Conservation (phyloP, 2,113 vertebrate genomes). For the Bubalus kerabau region DNA sequence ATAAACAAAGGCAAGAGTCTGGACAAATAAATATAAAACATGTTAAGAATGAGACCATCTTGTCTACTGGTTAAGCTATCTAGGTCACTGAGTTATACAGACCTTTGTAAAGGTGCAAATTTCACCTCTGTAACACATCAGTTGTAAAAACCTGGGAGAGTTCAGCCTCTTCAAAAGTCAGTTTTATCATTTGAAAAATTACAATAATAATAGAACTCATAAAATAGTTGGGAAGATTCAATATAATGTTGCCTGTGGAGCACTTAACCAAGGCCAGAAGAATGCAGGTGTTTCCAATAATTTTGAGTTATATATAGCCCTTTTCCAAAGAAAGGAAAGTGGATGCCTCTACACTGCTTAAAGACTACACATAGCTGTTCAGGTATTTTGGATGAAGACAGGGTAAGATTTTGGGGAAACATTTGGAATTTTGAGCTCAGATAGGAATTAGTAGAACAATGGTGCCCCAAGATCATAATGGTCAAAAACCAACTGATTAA, state of each 20-base stretch:
- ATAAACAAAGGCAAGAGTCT: not conserved
- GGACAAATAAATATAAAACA: not conserved
- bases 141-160: not conserved
- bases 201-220: not conserved
- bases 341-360: not conserved
- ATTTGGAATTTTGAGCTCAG: not conserved
- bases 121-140: not conserved
- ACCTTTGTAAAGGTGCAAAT: not conserved
- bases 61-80: not conserved
- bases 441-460: not conserved
- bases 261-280: not conserved
- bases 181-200: not conserved
- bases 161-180: not conserved
- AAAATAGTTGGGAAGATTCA: not conserved
- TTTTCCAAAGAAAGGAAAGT: not conserved
- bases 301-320: not conserved
- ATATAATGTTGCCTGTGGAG: not conserved
- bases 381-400: not conserved
- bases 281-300: not conserved
- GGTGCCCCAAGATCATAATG: not conserved
- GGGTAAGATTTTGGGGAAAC: not conserved
- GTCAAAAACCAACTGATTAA: not conserved
- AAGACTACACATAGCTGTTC: not conserved
- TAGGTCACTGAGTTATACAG: not conserved
- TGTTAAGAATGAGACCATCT: not conserved